phyloP scores from a whole-genome alignment of 2,888 invertebrate genomes.

The Dorcus hopei region DNA sequence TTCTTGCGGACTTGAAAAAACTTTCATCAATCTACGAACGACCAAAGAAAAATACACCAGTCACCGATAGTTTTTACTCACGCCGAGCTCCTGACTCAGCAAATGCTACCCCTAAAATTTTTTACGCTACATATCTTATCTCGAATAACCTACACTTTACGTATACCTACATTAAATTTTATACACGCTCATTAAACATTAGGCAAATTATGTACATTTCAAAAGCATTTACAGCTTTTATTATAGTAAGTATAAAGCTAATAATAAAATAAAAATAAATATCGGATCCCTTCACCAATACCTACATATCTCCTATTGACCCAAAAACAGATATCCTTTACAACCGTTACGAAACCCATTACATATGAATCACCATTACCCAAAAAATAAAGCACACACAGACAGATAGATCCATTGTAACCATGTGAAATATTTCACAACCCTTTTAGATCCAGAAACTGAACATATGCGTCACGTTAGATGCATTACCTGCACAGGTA shows the following conservation, averaged over 20 bases:
- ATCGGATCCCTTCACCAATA: not conserved
- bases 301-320: slow-evolving; percentile 4
- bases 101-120: slow-evolving; percentile 44
- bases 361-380: slow-evolving; percentile 18
- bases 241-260: not conserved
- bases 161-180: slow-evolving; percentile 20
- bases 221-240: too few relatives aligned
- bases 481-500: slow-evolving; percentile 32
- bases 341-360: slow-evolving; percentile 21
- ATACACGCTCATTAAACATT: slow-evolving; percentile 6
- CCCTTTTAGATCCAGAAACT: slow-evolving; percentile 32
- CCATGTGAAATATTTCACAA: slow-evolving; percentile 37
- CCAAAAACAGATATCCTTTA: slow-evolving; percentile 17
- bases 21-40: slow-evolving; percentile 29
- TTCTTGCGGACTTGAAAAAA: slow-evolving; percentile 19
- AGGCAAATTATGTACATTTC: too few relatives aligned
- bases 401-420: slow-evolving; percentile 33
- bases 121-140: slow-evolving; percentile 46
- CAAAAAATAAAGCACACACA: slow-evolving; percentile 25
- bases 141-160: slow-evolving; percentile 14
- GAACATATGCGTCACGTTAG: slow-evolving; percentile 36
- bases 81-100: slow-evolving; percentile 45
- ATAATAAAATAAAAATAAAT: slow-evolving; percentile 2
- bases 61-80: slow-evolving; percentile 45
- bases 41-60: slow-evolving; percentile 42